Evolutionary conservation across 1,140 invertebrate species (phyloP).

Genomic region (Aphelenchoides besseyi): DNA sequence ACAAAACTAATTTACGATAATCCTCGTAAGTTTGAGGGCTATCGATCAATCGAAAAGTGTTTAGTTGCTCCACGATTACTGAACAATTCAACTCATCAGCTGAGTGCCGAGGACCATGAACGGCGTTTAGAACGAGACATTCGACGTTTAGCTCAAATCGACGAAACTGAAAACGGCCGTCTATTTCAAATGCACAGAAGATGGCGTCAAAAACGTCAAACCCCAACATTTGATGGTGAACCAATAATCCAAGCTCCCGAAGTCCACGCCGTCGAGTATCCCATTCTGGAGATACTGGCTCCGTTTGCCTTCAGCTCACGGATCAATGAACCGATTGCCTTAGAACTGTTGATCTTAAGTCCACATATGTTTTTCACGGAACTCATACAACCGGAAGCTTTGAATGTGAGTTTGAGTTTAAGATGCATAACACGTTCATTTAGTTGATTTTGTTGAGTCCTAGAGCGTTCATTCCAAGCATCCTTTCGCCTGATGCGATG

Average conservation of each 20-base stretch:
- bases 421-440: neutral
- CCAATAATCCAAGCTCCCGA: slow-evolving; percentile 1
- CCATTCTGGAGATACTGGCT: neutral
- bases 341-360: slow-evolving; percentile 25
- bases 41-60: neutral
- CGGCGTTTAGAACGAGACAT: neutral
- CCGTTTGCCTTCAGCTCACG: slow-evolving; percentile 22
- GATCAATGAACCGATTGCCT: slow-evolving; percentile 24
- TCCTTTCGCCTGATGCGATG: slow-evolving; percentile 11
- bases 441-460: slow-evolving; percentile 17
- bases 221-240: neutral
- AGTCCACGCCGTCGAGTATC: slow-evolving; percentile 10
- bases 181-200: too few species aligned
- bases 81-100: neutral
- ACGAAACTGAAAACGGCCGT: neutral
- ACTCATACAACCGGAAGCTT: slow-evolving; percentile 22
- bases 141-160: neutral
- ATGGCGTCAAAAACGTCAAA: neutral
- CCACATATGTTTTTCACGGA: slow-evolving; percentile 32
- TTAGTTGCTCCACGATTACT: neutral
- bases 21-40: slow-evolving; percentile 1
- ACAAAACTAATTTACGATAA: neutral
- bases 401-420: slow-evolving; percentile 24
- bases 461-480: slow-evolving; percentile 22
- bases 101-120: neutral